Base-by-base conservation (phyloP, 2,888 invertebrate genomes). In the Pardosa pseudoannulata region DNA sequence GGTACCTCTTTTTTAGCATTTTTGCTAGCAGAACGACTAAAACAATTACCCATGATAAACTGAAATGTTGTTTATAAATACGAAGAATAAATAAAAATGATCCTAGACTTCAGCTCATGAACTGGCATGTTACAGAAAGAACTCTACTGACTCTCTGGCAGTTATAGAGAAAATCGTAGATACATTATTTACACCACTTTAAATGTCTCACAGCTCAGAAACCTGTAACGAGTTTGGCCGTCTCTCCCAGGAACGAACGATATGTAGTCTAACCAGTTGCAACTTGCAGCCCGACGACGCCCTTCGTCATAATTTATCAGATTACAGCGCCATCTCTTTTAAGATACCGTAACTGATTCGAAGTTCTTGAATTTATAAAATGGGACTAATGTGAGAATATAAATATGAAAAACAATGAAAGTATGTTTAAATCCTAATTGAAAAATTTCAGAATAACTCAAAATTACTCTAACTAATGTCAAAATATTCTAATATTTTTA, bases 21-120 rank as follows among this genome's bases (percentile, higher is more conserved):
- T 62, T 86, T 86, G 71, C 36, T 86, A 28, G 85, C 85, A n/a
- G 85, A 79, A 32, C 85, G 74, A 46, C 85, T 86, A 36, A 86
- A 86, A 28, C 85, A 86, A 32, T 79, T 86, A 16, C 85, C 85
- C 85, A 86, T 86, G 13, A 23, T 56, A 56, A 56, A n/a, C 19
- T 0, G 23, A 23, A 56, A 56, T 23, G 56, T 23, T 23, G 23
- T 16, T 56, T 56, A 56, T 56, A 56, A 56, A 56, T 11, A 56
- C 56, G 11, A 23, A 16, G 23, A 56, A 23, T 56, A 56, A 56
- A 56, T 56, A 23, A 56, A 56, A 56, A 56, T 23, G 23, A 56
- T 56, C 19, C 23, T 56, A 19, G 23, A 56, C 6, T 11, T 56
- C 23, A 56, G 23, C 23, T 56, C 23, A 56, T 56, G 3, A 3